Evolutionary conservation across 2,797 vertebrate genomes (phyloP).

Genomic region (Girardinus metallicus): DNA sequence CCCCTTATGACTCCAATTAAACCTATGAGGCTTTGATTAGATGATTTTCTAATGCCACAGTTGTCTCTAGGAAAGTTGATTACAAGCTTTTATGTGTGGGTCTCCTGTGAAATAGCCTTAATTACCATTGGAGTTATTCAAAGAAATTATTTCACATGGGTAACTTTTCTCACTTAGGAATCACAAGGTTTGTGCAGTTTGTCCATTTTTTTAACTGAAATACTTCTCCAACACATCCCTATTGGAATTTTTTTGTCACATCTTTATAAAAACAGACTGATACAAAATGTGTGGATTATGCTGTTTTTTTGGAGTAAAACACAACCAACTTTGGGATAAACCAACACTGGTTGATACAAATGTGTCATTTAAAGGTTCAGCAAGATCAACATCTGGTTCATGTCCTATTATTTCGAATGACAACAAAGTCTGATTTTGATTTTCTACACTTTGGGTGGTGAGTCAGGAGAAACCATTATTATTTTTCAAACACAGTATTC

Average conservation of each 20-base stretch:
- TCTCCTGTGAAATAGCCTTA: neutral
- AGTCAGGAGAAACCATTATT: neutral
- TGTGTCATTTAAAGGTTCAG: neutral
- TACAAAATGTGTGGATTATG: neutral
- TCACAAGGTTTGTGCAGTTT: neutral
- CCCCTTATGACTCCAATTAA: neutral
- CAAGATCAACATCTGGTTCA: neutral
- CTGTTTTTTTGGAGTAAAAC: neutral
- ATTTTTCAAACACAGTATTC: neutral
- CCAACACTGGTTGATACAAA: neutral
- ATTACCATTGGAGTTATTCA: neutral
- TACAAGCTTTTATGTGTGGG: neutral
- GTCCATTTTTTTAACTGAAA: neutral
- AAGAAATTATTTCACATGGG: neutral
- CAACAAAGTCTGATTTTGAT: neutral
- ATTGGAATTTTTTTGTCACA: neutral
- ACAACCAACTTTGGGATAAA: neutral
- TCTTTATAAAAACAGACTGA: neutral
- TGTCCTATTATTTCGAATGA: neutral
- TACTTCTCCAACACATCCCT: neutral
- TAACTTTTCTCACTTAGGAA: neutral
- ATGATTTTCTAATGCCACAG: neutral
- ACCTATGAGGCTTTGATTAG: neutral
- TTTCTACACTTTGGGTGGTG: neutral
- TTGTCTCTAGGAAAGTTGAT: neutral